Base-by-base conservation (phyloP, 2,888 invertebrate genomes). In the Sinhomidia bicolor region DNA sequence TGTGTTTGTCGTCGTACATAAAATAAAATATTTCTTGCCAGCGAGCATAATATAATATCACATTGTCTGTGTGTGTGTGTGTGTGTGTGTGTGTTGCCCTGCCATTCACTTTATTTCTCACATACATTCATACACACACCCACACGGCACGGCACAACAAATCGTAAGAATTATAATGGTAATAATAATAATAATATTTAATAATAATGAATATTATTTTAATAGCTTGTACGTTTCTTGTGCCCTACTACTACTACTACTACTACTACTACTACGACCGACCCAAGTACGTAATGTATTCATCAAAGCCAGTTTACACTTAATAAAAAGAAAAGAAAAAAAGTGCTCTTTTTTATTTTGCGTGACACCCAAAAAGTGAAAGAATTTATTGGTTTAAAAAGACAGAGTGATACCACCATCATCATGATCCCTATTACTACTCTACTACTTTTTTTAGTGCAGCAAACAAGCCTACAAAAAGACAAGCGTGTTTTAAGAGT, bases 371-470 rank as follows among this genome's bases (percentile, higher is more conserved):
- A 41, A 82, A 65, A 51, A 51, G 51, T 47, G 41, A n/a, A n/a
- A n/a, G 51, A 82, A 82, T 82, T 82, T 82, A 82, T 82, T 82
- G 68, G 51, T 51, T 51, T 44, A 26, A 20, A 20, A 80, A 80
- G 26, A 80, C n/a, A n/a, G n/a, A n/a, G n/a, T n/a, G n/a, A n/a
- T n/a, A n/a, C n/a, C n/a, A n/a, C n/a, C n/a, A n/a, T n/a, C n/a
- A n/a, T n/a, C n/a, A n/a, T n/a, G n/a, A n/a, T n/a, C n/a, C n/a
- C n/a, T n/a, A n/a, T n/a, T n/a, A n/a, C n/a, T n/a, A n/a, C n/a
- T n/a, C n/a, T 41, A n/a, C n/a, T 54, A 12, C 36, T 26, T 1
- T 10, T 60, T 60, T 10, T 26, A n/a, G 60, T 14, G 54, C 20
- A 54, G 17, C 54, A 54, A 54, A 41, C 41, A 41, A 7, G 54